These are phyloP conservation scores for Chamaea fasciata DNA, from an alignment of 2,113 vertebrate species.

Conservation along the genomic window DNA sequence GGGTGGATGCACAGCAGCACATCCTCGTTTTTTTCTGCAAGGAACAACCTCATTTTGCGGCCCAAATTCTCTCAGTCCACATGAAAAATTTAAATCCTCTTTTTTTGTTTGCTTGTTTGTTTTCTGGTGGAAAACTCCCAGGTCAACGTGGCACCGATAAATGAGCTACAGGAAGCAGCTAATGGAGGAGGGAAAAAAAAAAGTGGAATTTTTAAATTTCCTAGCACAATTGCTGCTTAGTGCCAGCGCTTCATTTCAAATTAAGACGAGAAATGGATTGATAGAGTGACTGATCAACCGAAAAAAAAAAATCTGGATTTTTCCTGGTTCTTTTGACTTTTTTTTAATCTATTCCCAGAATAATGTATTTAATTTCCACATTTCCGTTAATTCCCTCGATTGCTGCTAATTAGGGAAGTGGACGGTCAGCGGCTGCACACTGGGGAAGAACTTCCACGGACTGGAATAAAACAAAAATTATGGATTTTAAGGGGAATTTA, in stretches of 20 bases:
- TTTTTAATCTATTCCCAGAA: neutral
- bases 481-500: neutral
- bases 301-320: neutral
- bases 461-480: neutral
- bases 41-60: rapidly evolving
- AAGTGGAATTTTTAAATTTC: neutral
- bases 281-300: neutral
- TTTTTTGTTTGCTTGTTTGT: neutral
- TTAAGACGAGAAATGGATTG: neutral
- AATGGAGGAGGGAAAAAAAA: neutral
- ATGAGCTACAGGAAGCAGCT: neutral
- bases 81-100: neutral
- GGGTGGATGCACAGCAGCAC: neutral
- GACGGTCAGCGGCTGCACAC: neutral
- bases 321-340: neutral
- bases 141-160: neutral
- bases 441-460: rapidly evolving
- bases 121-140: neutral
- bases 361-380: neutral
- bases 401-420: neutral
- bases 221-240: neutral
- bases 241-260: neutral
- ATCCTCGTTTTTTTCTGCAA: neutral
- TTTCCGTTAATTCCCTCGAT: neutral
- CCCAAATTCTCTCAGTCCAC: neutral